Evolutionary conservation across 2,113 vertebrate genomes (phyloP).

Genomic region (Rattus rattus): DNA sequence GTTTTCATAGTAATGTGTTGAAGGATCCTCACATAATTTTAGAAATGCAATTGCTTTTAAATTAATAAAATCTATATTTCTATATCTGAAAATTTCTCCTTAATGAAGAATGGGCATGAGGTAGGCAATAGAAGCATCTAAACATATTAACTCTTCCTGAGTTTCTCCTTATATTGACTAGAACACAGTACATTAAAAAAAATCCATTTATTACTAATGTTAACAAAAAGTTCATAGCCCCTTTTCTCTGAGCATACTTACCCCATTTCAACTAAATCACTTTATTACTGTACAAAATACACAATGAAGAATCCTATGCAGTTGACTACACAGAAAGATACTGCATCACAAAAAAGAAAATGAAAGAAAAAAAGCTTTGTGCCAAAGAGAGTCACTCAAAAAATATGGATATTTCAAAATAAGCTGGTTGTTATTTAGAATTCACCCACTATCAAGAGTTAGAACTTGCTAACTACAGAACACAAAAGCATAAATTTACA

Average conservation of each 20-base stretch:
- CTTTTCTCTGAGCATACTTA: conserved; percentile 75
- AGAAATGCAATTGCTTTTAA: conserved; percentile 31
- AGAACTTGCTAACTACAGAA: conserved; percentile 62
- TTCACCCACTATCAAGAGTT: not conserved
- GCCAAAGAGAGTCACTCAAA: conserved; percentile 33
- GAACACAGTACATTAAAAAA: conserved; percentile 37
- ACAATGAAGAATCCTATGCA: conserved; percentile 38
- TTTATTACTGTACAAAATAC: conserved; percentile 64
- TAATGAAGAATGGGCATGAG: not conserved
- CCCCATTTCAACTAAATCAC: conserved; percentile 73
- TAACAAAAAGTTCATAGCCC: conserved; percentile 51
- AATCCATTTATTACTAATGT: conserved; percentile 36
- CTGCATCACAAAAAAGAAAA: conserved; percentile 52
- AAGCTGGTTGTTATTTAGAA: conserved; percentile 37
- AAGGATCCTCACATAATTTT: conserved; percentile 40
- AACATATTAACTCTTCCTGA: conserved; percentile 19
- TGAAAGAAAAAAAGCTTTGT: not conserved
- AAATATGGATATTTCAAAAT: conserved; percentile 67
- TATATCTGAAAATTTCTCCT: conserved; percentile 46
- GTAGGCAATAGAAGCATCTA: conserved; percentile 48
- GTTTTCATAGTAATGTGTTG: not conserved
- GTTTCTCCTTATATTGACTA: conserved; percentile 6
- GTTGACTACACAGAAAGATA: conserved; percentile 51
- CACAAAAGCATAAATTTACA: conserved; percentile 47
- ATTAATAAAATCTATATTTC: conserved; percentile 43